Base-by-base conservation (phyloP, 2,888 invertebrate genomes). In the Cephus pulcher region DNA sequence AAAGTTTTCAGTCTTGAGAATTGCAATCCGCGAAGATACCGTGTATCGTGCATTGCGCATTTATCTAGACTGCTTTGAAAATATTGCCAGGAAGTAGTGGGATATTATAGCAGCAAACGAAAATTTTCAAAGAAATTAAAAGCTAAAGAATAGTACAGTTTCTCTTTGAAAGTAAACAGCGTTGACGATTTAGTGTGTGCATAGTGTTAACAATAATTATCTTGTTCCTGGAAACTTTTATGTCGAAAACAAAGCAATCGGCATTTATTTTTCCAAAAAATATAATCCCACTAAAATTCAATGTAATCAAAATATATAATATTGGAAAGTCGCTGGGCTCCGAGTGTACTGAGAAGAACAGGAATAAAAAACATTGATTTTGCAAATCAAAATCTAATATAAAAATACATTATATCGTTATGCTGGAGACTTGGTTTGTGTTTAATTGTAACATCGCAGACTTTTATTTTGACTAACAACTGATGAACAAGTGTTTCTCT, bases 1-100 rank as follows among this genome's bases (percentile, higher is more conserved):
- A 69, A 69, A 80, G 80, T 56, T 83, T 82, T 90, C 90, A 90
- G 90, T 90, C 90, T 90, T 88, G 84, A 82, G 82, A 88, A 87
- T 88, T 85, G 87, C 84, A 84, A 86, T 85, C 80, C 81, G 84
- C 86, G 82, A 84, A 81, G 77, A 79, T 73, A 80, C 78, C 78
- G 78, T 77, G 81, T 82, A 78, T 79, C 70, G 37, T 32, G 73
- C 74, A 40, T 12, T 69, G 68, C 74, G 56, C 32, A 30, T 68
- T 56, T 34, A 34, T 68, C 30, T 37, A n/a, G 74, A 77, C 74
- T 68, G 56, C 35, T 34, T 73, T 40, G 11, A 23, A 11, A 70
- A 23, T 71, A 37, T 40, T 71, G 40, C n/a, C 30, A 35, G 37
- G n/a, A 56, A 37, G 68, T 15, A 12, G 70, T 34, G 74, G 3